phyloP scores from a whole-genome alignment of 2,888 invertebrate genomes.

The Cremastobaeus sp. region DNA sequence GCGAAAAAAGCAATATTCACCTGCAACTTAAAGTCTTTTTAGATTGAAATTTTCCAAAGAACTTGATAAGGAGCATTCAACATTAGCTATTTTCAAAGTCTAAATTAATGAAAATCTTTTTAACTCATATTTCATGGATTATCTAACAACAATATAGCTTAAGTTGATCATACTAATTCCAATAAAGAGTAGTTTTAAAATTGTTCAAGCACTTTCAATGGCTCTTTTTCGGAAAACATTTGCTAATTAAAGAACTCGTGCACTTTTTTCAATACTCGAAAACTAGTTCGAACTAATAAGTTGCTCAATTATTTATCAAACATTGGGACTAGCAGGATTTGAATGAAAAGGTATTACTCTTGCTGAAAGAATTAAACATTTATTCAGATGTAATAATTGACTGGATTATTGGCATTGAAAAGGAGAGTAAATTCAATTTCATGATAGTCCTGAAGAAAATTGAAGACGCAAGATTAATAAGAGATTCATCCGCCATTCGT shows the following conservation, averaged over 20 bases:
- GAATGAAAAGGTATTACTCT: background rate
- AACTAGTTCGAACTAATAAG: background rate
- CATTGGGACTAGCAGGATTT: background rate
- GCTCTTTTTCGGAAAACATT: too few species aligned
- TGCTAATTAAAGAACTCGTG: too few species aligned
- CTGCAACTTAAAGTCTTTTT: slow-evolving; percentile 31
- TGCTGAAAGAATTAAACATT: slow-evolving; percentile 28
- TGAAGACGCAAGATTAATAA: slow-evolving; percentile 42
- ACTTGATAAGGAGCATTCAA: slow-evolving; percentile 32
- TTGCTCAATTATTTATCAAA: background rate
- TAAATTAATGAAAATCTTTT: slow-evolving; percentile 10
- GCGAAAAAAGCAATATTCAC: slow-evolving; percentile 46
- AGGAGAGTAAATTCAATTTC: slow-evolving; percentile 42
- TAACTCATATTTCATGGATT: too few species aligned
- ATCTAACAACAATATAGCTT: too few species aligned
- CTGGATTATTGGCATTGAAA: slow-evolving; percentile 54
- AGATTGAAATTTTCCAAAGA: slow-evolving; percentile 41
- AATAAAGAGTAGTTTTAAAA: too few species aligned
- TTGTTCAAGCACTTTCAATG: too few species aligned
- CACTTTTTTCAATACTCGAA: background rate
- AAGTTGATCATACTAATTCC: too few species aligned
- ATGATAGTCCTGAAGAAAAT: slow-evolving; percentile 36
- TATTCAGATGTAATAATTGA: slow-evolving; percentile 51
- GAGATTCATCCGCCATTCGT: slow-evolving; percentile 32
- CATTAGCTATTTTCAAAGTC: slow-evolving; percentile 3